Evolutionary conservation across 2,888 invertebrate species (phyloP), one percentile per base, ranked within the genome.

Genomic region (Lepeophtheirus nordmannii): DNA sequence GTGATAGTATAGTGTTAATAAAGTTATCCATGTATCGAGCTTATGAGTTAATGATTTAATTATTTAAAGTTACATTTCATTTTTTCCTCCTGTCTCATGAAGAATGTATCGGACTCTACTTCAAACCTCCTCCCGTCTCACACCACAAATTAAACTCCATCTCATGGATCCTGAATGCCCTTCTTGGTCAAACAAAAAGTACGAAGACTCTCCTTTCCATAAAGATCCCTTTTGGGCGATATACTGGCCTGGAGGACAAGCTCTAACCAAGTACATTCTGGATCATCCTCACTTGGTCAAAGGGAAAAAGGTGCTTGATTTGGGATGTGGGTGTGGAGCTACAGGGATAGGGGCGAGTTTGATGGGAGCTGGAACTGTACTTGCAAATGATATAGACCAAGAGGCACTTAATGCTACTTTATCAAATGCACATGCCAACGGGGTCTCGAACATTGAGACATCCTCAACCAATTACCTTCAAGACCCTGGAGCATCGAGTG

Each of bases 241-340:
- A 12, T 63, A 37, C 53, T 63, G 63, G 63, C 63, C 63, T 22
- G 63, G 62, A n/a, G 63, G 63, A 12, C 63, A 63, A 30, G 63
- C 53, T 1, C 2, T 63, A 37, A 56, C 63, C 37, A 17, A 53
- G 30, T 63, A 56, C 53, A 53, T 63, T 30, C 56, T 63, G 11
- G 63, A 63, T 30, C 37, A 60, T 60, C 22, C 63, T 14, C 9
- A 46, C n/a, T 17, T 46, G 46, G 53, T 56, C 53, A 22, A 20
- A 7, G 56, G 56, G 14, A 12, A 53, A 30, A n/a, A 53, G 12
- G 56, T 63, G 8, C 23, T 63, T 8, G 63, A 63, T 3, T 56
- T 63, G 63, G 63, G 63, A 10, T 63, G 63, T 37, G 63, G 63
- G 11, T 63, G 63, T 63, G 63, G 63, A 20, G 63, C 63, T n/a